These are phyloP conservation scores for Brachionus calyciflorus DNA, from an alignment of 1,140 invertebrate genomes.

Conservation along the genomic window DNA sequence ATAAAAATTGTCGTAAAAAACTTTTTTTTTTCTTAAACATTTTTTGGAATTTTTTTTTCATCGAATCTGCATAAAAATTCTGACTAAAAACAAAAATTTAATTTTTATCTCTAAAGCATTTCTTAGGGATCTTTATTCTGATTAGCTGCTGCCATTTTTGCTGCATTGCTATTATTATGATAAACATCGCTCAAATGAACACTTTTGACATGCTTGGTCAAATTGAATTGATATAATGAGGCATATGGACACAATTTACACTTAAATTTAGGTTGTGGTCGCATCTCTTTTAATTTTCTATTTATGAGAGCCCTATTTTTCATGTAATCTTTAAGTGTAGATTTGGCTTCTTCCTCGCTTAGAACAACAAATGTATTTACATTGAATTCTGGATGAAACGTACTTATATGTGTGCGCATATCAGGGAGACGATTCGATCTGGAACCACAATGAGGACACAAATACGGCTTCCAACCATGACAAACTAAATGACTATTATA, in stretches of 20 bases:
- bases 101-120: not conserved
- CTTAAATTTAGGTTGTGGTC: constrained; percentile 45
- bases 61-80: constrained; percentile 19
- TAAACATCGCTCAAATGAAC: constrained; percentile 45
- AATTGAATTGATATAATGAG: constrained; percentile 40
- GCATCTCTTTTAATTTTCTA: constrained; percentile 40
- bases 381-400: constrained; percentile 46
- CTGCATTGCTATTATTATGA: constrained; percentile 20
- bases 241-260: constrained; percentile 45
- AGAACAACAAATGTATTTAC: constrained; percentile 47
- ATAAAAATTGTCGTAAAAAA: not conserved
- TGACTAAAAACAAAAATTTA: constrained; percentile 17
- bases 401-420: constrained; percentile 44
- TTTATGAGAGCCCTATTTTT: constrained; percentile 42
- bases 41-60: too few relatives aligned
- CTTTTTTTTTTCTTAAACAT: too few relatives aligned
- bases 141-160: not conserved
- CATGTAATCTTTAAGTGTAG: constrained; percentile 42
- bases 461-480: constrained; percentile 46
- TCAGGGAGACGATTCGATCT: constrained; percentile 44
- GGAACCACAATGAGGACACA: constrained; percentile 41
- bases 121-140: constrained; percentile 20
- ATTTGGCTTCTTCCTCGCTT: constrained; percentile 43
- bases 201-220: constrained; percentile 46
- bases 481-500: constrained; percentile 47